Conservation (phyloP, 2,113 vertebrate genomes). For the Ophiodon elongatus region DNA sequence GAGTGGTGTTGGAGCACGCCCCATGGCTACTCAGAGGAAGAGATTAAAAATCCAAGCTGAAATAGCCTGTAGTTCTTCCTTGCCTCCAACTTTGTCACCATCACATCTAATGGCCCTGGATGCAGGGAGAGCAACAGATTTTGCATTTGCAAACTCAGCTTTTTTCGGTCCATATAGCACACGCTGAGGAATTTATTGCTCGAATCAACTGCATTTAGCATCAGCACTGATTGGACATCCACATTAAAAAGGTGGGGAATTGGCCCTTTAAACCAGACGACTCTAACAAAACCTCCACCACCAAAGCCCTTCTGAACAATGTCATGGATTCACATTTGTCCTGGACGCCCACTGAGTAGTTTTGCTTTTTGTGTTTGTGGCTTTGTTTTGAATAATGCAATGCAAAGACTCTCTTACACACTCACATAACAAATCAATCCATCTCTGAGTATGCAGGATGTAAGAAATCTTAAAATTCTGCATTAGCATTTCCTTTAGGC, state of each 20-base stretch:
- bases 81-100: background rate
- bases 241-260: background rate
- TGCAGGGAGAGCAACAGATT: background rate
- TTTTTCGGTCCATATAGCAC: background rate
- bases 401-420: slow-evolving; percentile 49
- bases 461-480: slow-evolving; percentile 44
- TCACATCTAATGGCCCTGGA: background rate
- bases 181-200: background rate
- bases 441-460: slow-evolving; percentile 42
- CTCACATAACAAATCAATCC: slow-evolving; percentile 64
- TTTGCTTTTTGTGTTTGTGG: slow-evolving; percentile 14
- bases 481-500: slow-evolving; percentile 69
- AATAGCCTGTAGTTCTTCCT: background rate
- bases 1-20: background rate
- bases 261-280: slow-evolving; percentile 1
- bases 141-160: background rate
- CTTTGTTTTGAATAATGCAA: slow-evolving; percentile 59
- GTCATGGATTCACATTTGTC: slow-evolving; percentile 50
- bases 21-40: background rate
- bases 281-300: slow-evolving; percentile 21
- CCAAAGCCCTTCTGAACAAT: slow-evolving; percentile 28
- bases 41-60: background rate
- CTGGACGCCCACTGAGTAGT: slow-evolving; percentile 8
- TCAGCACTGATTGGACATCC: background rate
- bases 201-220: background rate